phyloP scores from a whole-genome alignment of 2,113 vertebrate genomes.

The Halichoeres trimaculatus region DNA sequence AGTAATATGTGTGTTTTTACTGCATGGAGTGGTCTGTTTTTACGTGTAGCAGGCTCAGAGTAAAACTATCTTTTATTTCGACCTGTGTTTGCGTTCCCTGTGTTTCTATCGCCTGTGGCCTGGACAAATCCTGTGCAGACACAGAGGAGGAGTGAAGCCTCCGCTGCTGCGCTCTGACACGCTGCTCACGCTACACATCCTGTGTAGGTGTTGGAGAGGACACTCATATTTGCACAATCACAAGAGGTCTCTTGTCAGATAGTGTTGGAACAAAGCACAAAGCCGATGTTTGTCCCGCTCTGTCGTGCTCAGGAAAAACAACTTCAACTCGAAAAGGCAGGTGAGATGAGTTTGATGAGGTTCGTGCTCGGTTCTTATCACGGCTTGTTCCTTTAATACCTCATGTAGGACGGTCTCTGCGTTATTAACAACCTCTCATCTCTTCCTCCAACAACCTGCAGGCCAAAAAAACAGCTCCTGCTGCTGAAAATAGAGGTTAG shows the following conservation, averaged over 20 bases:
- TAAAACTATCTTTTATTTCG: background rate
- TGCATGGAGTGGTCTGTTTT: background rate
- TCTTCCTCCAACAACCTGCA: conserved; percentile 16
- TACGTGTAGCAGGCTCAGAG: background rate
- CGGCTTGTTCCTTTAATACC: background rate
- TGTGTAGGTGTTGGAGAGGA: conserved; percentile 1
- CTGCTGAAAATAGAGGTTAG: conserved; percentile 47
- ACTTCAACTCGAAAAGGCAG: background rate
- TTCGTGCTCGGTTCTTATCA: background rate
- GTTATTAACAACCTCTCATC: conserved; percentile 7
- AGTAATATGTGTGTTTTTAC: no score
- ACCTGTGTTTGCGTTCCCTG: background rate
- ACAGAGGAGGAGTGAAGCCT: background rate
- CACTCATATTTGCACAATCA: background rate
- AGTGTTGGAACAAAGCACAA: background rate
- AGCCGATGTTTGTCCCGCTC: background rate
- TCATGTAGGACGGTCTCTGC: background rate
- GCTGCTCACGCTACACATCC: background rate
- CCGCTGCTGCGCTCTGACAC: background rate
- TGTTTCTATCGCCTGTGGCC: background rate
- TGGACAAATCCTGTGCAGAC: background rate
- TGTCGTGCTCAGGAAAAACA: background rate
- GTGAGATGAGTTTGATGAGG: background rate
- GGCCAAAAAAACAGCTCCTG: conserved; percentile 6
- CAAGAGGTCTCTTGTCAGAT: background rate